phyloP scores from a whole-genome alignment of 1,140 invertebrate genomes.

The Nasonia vitripennis region DNA sequence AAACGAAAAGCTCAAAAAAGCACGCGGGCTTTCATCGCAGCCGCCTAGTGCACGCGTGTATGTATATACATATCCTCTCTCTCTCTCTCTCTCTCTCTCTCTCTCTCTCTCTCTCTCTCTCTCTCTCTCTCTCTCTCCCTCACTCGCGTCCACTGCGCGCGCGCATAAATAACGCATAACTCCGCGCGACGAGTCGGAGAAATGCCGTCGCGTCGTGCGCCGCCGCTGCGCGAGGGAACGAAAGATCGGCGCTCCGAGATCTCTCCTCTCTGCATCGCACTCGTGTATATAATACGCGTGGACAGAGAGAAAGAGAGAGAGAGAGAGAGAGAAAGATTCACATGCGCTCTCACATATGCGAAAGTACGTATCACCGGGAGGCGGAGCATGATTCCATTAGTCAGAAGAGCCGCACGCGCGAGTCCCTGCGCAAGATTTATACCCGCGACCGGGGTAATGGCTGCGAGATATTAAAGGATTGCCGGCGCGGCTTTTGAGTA shows the following conservation, averaged over 20 bases:
- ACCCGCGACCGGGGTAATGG: conserved; percentile 37
- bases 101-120: conserved; percentile 47
- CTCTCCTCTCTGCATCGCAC: neutral
- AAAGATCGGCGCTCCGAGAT: neutral
- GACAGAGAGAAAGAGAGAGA: no score
- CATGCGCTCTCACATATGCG: neutral
- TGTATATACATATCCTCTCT: conserved; percentile 53
- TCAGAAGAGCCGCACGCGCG: conserved; percentile 61
- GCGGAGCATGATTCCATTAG: conserved; percentile 69
- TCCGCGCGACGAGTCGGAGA: conserved; percentile 34
- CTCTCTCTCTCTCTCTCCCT: neutral
- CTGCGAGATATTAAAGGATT: conserved; percentile 55
- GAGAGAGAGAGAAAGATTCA: conserved; percentile 1
- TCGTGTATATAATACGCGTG: no score
- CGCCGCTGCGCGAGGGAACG: neutral
- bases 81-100: no score
- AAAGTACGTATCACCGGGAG: conserved; percentile 67
- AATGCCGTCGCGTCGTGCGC: neutral
- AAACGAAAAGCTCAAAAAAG: neutral
- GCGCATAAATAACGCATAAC: conserved; percentile 67
- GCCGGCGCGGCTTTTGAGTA: conserved; percentile 28
- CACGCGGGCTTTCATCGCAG: conserved; percentile 64
- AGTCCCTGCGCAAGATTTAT: conserved; percentile 47
- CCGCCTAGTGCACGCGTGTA: conserved; percentile 45
- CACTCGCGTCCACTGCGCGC: conserved; percentile 47